phyloP scores from a whole-genome alignment of 2,888 invertebrate genomes.

The Graphium colonna region DNA sequence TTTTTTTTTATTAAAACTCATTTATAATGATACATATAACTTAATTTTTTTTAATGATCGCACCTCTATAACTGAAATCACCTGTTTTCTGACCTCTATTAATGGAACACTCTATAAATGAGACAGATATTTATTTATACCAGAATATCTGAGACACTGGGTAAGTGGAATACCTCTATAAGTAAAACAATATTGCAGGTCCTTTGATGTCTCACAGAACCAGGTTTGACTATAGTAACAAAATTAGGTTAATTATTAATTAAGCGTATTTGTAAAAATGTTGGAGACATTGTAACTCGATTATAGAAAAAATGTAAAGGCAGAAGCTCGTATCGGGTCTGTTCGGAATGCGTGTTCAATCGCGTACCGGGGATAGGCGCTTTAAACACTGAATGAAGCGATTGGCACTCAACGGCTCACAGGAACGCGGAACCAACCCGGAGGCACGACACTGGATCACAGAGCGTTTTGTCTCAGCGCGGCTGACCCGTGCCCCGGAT shows the following conservation, averaged over 20 bases:
- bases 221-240: not conserved
- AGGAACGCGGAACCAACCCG: slow-evolving; percentile 77
- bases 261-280: not conserved
- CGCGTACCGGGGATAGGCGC: slow-evolving; percentile 64
- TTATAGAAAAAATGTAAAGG: too few species aligned
- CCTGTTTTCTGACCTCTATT: not conserved
- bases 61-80: not conserved
- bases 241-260: too few species aligned
- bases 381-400: slow-evolving; percentile 73
- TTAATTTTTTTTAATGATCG: not conserved
- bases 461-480: slow-evolving; percentile 62
- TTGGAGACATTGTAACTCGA: too few species aligned
- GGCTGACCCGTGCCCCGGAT: slow-evolving; percentile 75
- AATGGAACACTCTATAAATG: not conserved
- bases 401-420: slow-evolving; percentile 72
- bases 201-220: not conserved
- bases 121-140: not conserved
- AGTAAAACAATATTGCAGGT: not conserved
- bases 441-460: slow-evolving; percentile 67
- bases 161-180: not conserved
- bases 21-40: not conserved
- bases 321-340: too few species aligned
- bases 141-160: not conserved
- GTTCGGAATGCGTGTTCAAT: slow-evolving; percentile 76
- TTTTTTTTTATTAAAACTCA: not conserved